Conservation (phyloP, 1,140 invertebrate species). For the Pseudomyrmex flavicornis region DNA sequence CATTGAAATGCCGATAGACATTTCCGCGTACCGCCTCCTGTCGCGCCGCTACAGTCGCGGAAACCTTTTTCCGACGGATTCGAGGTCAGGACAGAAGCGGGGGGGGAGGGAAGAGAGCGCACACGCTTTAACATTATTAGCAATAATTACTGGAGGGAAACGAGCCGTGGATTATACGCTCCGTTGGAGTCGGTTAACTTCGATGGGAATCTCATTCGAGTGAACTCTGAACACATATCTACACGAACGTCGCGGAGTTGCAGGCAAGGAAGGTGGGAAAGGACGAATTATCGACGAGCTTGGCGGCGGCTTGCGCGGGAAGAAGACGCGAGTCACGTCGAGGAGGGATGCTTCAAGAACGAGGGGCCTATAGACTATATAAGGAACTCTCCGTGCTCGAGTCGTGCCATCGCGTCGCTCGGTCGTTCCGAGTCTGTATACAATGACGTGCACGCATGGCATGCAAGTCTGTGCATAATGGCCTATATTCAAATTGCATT, state of each 20-base stretch:
- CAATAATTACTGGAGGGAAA: constrained; percentile 63
- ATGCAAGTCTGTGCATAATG: constrained; percentile 62
- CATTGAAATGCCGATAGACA: constrained; percentile 45
- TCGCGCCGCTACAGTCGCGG: neutral
- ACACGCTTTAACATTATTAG: constrained; percentile 58
- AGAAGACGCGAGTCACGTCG: neutral
- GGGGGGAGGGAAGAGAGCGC: neutral
- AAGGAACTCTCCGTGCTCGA: constrained; percentile 3
- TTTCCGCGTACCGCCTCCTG: neutral
- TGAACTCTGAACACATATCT: no score
- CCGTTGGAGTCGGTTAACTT: constrained; percentile 45
- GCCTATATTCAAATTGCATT: constrained; percentile 64
- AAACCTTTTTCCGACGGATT: constrained; percentile 7
- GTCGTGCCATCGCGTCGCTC: constrained; percentile 23
- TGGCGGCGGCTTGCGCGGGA: neutral
- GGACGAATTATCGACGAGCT: constrained; percentile 34
- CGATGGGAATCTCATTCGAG: constrained; percentile 19
- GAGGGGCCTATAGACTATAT: constrained; percentile 4
- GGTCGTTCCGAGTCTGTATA: constrained; percentile 51
- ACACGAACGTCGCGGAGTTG: no score
- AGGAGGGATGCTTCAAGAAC: constrained; percentile 36
- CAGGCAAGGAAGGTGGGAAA: neutral
- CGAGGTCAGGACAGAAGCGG: no score
- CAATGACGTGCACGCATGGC: constrained; percentile 58
- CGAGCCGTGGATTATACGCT: constrained; percentile 28